Evolutionary conservation across 1,140 invertebrate species (phyloP), one percentile per base, ranked within the genome.

Genomic region (Phthorimaea operculella): DNA sequence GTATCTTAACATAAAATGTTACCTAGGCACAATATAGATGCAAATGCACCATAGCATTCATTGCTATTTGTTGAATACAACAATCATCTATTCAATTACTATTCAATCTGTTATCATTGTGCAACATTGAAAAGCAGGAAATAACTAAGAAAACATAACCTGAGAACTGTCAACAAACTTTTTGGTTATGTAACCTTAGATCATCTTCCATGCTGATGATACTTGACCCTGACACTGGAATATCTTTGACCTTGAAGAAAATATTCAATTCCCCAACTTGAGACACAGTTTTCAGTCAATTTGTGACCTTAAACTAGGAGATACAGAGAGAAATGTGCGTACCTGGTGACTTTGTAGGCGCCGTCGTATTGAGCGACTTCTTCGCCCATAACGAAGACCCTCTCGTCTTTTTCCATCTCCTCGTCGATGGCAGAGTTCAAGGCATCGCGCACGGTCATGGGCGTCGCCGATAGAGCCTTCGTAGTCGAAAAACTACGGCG

Each of bases 281-380:
- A 4, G 2, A 28, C 2, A 28, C 2, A 28, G 21, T 28, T 28
- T 28, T 28, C 2, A 28, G 6, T 28, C 21, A 28, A 28, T 28
- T 28, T 28, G 6, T 28, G 6, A 28, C 2, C 2, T 28, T 28
- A 2, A 28, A 28, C 21, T 28, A 28, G 21, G 21, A 28, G n/a
- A 10, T 9, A 39, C 36, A 9, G 10, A 3, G 5, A 47, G 9
- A 39, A 39, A 10, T 9, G n/a, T 39, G 10, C 48, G 57, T 66
- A 86, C 85, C 85, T 84, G 54, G 83, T 83, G 7, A 96, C 92
- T 92, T 99, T 99, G 70, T 99, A 99, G 17, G 98, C 97, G 56
- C 98, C 98, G 79, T 99, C 98, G 72, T 99, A 99, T 83, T 94
- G 90, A n/a, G 97, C 98, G 0, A 99, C 98, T 88, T 99, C 98